Percentiles rank a stretch among this genome's conserved stretches.
Conservation (phyloP, 2,113 vertebrate species). For the Egretta garzetta region DNA sequence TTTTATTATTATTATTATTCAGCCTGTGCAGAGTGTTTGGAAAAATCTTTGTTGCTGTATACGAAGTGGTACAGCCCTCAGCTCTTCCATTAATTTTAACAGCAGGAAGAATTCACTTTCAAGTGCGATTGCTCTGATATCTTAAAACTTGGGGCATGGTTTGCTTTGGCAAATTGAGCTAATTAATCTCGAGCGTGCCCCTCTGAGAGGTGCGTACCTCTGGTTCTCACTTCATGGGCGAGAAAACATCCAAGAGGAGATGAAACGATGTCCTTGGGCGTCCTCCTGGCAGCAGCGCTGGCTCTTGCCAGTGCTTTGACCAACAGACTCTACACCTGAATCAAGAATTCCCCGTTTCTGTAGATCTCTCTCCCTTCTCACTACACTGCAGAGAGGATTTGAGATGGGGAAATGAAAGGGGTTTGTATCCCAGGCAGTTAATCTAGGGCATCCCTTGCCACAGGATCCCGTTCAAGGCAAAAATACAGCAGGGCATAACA, state of each 20-base stretch:
- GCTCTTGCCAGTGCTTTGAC: background rate
- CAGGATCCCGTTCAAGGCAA: background rate
- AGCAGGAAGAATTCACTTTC: background rate
- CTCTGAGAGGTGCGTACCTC: background rate
- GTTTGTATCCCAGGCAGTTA: background rate
- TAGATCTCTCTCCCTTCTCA: background rate
- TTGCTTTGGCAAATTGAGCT: background rate
- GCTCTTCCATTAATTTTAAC: background rate
- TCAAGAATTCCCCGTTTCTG: background rate
- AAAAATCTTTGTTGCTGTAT: background rate
- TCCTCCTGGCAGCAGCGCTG: background rate
- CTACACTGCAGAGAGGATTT: background rate
- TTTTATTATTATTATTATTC: background rate
- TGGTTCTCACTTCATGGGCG: rapidly evolving
- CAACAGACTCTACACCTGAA: background rate
- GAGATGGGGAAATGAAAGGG: background rate
- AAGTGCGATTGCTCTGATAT: background rate
- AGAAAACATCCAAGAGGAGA: background rate
- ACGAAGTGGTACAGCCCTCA: background rate
- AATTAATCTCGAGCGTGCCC: background rate
- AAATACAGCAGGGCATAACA: background rate
- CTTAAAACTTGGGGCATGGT: background rate
- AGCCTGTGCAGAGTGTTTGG: background rate
- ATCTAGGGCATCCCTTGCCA: background rate
- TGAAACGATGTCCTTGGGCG: background rate